Evolutionary conservation across 1,140 invertebrate genomes (phyloP), one percentile per base, ranked within the genome.

Genomic region (Pseudomyrmex pallidus): DNA sequence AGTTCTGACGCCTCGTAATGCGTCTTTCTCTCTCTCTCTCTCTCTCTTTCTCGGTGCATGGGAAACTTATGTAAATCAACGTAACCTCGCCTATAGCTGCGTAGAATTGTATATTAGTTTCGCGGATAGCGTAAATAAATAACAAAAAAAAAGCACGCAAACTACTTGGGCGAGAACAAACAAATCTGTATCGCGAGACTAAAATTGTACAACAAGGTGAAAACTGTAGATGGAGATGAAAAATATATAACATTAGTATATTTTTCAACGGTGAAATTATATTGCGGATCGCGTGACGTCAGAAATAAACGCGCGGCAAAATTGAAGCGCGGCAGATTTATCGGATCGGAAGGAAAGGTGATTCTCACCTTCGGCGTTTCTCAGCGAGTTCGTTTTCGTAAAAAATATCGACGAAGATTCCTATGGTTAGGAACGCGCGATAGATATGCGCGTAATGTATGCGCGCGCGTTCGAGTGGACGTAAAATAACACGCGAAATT

Each of bases 401-500:
- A 68, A 46, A 56, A 70, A 35, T 17, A 57, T 2, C 44, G 44
- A 35, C n/a, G 1, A 35, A 46, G 54, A 57, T 80, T 59, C 44
- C 5, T 68, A 68, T 44, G 64, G 44, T 70, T 57, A 70, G 59
- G 2, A 15, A 54, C 59, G 61, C 46, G 52, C 66, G 76, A 70
- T 50, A 80, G 66, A 70, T 70, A 59, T 56, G 44, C 59, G 59
- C 35, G 35, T 35, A 35, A 35, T 35, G 70, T 78, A 56, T 57
- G 57, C 70, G 54, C 66, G 17, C 61, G 61, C 10, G 46, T 56
- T 44, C 9, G 10, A 67, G 62, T 59, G 82, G 56, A 83, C 56
- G 72, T 70, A 46, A 73, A 72, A 74, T 70, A 86, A 84, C 72
- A n/a, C 72, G 35, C 5, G 57, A 83, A 87, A 87, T 87, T 86